Conservation (phyloP, 35 echinoderm and acorn worm species). For the Holothuria glaberrima region DNA sequence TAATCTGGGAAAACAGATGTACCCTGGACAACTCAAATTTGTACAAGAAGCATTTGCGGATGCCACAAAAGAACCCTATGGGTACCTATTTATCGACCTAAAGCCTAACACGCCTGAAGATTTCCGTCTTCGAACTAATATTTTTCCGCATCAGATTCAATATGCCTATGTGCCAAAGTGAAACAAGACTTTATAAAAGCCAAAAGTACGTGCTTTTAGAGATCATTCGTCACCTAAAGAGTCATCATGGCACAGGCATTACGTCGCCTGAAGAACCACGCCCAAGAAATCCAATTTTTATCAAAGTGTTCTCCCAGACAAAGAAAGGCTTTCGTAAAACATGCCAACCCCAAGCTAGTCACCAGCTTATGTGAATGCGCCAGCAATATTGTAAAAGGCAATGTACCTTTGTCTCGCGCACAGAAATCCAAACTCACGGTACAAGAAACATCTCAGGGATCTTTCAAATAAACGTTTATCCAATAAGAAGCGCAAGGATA, state of each 20-base stretch:
- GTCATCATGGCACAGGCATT: constrained; percentile 24
- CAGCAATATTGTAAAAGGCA: constrained; percentile 36
- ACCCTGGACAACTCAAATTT: constrained; percentile 52
- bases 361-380: constrained; percentile 39
- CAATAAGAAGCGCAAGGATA: not conserved
- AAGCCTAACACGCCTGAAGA: constrained; percentile 67
- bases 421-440: constrained; percentile 45
- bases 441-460: constrained; percentile 49
- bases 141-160: constrained; percentile 45
- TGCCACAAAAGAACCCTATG: constrained; percentile 61
- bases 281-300: not conserved
- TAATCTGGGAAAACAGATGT: constrained; percentile 72
- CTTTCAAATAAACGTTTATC: constrained; percentile 44
- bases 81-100: constrained; percentile 61
- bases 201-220: not conserved
- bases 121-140: constrained; percentile 62
- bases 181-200: constrained; percentile 16
- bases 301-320: constrained; percentile 46
- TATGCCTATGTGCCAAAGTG: constrained; percentile 41
- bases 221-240: constrained; percentile 33
- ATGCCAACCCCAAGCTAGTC: constrained; percentile 28
- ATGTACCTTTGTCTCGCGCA: constrained; percentile 1
- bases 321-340: constrained; percentile 12
- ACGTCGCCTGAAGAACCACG: constrained; percentile 12
- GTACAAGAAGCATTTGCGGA: constrained; percentile 58